These are phyloP conservation scores for Varroa destructor DNA, from an alignment of 1,140 invertebrate species.

Conservation along the genomic window DNA sequence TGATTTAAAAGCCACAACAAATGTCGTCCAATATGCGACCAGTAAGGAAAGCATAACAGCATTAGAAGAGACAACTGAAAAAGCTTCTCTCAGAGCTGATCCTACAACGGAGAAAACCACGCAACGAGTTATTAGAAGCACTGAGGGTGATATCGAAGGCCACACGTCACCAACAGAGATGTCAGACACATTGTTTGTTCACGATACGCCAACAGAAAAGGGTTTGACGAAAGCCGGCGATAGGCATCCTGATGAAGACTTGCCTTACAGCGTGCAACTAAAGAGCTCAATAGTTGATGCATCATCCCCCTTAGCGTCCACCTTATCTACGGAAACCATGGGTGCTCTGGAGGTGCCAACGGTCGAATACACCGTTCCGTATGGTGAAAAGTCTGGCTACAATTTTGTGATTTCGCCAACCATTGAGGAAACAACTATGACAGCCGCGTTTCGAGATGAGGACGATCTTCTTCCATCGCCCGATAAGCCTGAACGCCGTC, in stretches of 20 bases:
- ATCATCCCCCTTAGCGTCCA: background rate
- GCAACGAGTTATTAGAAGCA: no score
- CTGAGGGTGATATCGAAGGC: no score
- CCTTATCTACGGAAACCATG: background rate
- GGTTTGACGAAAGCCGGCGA: no score
- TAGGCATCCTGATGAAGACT: background rate
- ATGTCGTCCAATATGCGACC: no score
- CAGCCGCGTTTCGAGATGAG: slow-evolving; percentile 16
- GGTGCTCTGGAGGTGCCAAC: background rate
- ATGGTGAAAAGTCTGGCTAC: background rate
- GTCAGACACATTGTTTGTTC: no score
- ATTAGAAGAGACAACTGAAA: no score
- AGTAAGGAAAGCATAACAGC: no score
- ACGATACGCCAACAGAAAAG: no score
- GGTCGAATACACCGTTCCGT: slow-evolving; percentile 5
- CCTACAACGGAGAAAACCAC: no score
- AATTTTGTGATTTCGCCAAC: slow-evolving; percentile 19
- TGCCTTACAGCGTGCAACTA: background rate
- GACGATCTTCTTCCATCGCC: background rate
- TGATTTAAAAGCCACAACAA: no score
- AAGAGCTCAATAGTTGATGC: slow-evolving; percentile 1
- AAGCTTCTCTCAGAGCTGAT: no score
- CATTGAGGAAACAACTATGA: slow-evolving; percentile 16
- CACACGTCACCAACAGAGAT: no score
- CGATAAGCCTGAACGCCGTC: background rate